These are phyloP conservation scores for Rousettus leschenaultii DNA, from an alignment of 2,113 vertebrate genomes.

Conservation along the genomic window DNA sequence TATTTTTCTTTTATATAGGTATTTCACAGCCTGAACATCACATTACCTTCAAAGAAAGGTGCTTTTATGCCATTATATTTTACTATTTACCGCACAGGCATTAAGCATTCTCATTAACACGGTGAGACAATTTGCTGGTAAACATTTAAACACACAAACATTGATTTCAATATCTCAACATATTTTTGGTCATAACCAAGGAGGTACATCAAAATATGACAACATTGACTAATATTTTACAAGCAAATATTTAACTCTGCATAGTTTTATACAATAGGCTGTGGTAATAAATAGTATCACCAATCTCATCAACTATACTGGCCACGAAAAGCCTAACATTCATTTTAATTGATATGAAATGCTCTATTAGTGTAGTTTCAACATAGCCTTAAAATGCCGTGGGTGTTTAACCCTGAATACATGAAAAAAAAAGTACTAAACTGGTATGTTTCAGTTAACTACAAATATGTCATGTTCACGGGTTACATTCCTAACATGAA, in stretches of 20 bases:
- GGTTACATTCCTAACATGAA: conserved; percentile 92
- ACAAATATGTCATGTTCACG: conserved; percentile 86
- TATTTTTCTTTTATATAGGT: conserved; percentile 83
- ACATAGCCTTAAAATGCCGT: conserved; percentile 82
- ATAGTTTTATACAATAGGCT: conserved; percentile 97
- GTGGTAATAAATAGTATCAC: conserved; percentile 90
- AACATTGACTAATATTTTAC: conserved; percentile 93
- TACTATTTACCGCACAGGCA: conserved; percentile 85
- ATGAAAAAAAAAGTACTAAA: conserved; percentile 77
- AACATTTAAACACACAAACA: conserved; percentile 86
- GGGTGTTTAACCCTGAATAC: conserved; percentile 76
- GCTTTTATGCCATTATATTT: conserved; percentile 80
- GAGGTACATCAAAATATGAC: conserved; percentile 94
- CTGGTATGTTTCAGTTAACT: conserved; percentile 81
- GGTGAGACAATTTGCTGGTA: conserved; percentile 82
- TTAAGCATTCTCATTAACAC: conserved; percentile 79
- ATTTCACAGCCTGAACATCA: conserved; percentile 82
- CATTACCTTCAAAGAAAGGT: conserved; percentile 85
- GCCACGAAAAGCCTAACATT: conserved; percentile 97
- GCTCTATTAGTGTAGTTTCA: conserved; percentile 80
- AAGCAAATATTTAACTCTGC: conserved; percentile 95
- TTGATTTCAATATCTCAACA: conserved; percentile 87
- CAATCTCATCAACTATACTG: conserved; percentile 90
- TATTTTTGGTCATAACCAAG: conserved; percentile 92
- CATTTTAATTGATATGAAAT: conserved; percentile 89